Percentiles rank a stretch among this genome's conserved stretches.
These are phyloP conservation scores for Labeo catla DNA, from an alignment of 2,113 vertebrate species.

Conservation along the genomic window DNA sequence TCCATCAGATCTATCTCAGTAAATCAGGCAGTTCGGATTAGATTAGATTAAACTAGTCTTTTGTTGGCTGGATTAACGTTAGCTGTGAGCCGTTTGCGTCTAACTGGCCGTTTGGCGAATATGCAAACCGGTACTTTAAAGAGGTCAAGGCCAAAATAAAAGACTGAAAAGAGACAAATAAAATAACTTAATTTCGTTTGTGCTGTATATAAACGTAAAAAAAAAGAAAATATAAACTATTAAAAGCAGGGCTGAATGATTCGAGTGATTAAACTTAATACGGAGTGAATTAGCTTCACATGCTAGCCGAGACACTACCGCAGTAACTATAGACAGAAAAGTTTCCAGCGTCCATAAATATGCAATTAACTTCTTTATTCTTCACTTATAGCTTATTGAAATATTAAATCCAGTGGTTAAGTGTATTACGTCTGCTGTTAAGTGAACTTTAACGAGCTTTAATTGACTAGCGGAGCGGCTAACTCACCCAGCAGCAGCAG, in stretches of 20 bases:
- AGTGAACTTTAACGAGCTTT: neutral
- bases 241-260: neutral
- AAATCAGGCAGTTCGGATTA: slow-evolving; percentile 10
- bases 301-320: slow-evolving; percentile 20
- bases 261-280: neutral
- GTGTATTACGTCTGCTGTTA: neutral
- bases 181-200: neutral
- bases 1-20: slow-evolving; percentile 2
- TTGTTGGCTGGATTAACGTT: slow-evolving; percentile 17
- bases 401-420: neutral
- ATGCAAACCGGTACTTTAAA: neutral
- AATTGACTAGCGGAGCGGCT: neutral
- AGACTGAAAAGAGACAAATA: neutral
- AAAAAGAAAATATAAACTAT: too few relatives aligned
- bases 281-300: slow-evolving; percentile 5
- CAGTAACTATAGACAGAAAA: neutral
- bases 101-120: neutral
- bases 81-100: slow-evolving; percentile 14
- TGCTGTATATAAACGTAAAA: neutral
- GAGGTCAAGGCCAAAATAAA: neutral
- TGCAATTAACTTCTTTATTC: neutral
- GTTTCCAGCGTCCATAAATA: neutral
- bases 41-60: slow-evolving; percentile 29
- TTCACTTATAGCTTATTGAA: neutral
- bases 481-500: slow-evolving; percentile 92